phyloP scores from a whole-genome alignment of 2,113 vertebrate genomes.

The Neoarius graeffei region DNA sequence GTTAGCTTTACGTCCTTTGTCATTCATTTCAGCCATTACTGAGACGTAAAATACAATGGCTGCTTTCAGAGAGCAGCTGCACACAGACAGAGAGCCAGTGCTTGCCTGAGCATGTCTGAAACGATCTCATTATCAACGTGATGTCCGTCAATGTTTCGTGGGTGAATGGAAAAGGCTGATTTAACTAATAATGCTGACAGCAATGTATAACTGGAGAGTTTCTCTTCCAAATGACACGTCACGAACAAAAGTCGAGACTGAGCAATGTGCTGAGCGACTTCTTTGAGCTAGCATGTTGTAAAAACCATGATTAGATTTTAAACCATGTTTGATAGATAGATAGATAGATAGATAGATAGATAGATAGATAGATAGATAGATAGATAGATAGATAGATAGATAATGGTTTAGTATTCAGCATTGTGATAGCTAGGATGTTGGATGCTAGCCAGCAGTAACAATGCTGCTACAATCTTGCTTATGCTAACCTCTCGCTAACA shows the following conservation, averaged over 20 bases:
- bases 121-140: not conserved
- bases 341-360: no score
- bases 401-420: not conserved
- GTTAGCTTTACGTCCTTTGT: conserved; percentile 48
- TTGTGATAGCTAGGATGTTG: not conserved
- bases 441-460: not conserved
- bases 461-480: not conserved
- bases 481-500: not conserved
- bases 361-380: no score
- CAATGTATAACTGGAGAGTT: not conserved
- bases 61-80: conserved; percentile 12
- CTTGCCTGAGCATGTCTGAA: not conserved
- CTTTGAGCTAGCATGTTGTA: not conserved
- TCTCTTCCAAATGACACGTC: not conserved
- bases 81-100: not conserved
- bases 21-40: conserved; percentile 52
- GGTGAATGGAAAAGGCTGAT: not conserved
- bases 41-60: conserved; percentile 12
- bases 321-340: not conserved
- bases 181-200: not conserved
- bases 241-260: not conserved
- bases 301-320: not conserved
- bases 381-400: not conserved
- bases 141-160: not conserved
- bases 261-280: not conserved